phyloP scores from a whole-genome alignment of 2,113 vertebrate species.

The Odontophorus gujanensis region DNA sequence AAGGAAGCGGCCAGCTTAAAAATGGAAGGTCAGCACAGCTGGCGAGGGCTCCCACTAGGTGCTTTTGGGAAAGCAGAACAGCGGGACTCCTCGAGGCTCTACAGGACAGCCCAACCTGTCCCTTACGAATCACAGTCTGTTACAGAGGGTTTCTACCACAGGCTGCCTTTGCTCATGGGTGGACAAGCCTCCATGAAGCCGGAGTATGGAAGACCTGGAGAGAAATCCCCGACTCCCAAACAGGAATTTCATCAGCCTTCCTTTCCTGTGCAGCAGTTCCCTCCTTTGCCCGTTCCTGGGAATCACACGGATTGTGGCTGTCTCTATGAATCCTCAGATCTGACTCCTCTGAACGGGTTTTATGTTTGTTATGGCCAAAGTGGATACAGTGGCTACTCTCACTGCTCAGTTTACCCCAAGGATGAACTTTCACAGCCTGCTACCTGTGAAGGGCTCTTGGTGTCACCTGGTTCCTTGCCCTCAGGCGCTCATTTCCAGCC shows the following conservation, averaged over 20 bases:
- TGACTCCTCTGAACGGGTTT: conserved; percentile 74
- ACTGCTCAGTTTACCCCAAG: conserved; percentile 84
- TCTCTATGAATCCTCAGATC: conserved; percentile 74
- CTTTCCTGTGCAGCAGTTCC: conserved; percentile 81
- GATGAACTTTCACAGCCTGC: conserved; percentile 76
- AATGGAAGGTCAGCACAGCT: conserved; percentile 59
- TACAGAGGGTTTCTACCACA: conserved; percentile 87
- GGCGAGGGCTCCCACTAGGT: conserved; percentile 62
- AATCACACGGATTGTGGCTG: conserved; percentile 80
- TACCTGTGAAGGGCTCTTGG: conserved; percentile 85
- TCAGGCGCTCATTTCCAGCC: conserved; percentile 84
- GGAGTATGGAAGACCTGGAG: conserved; percentile 82
- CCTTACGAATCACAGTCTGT: conserved; percentile 81
- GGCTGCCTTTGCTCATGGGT: conserved; percentile 91
- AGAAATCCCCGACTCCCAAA: conserved; percentile 88
- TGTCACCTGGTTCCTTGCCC: conserved; percentile 81
- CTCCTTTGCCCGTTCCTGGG: conserved; percentile 82
- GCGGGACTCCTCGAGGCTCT: conserved; percentile 57
- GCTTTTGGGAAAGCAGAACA: conserved; percentile 53
- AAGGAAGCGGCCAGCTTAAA: conserved; percentile 81
- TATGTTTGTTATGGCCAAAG: conserved; percentile 83
- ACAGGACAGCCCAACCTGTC: conserved; percentile 5
- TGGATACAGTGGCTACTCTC: conserved; percentile 76
- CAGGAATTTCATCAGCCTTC: conserved; percentile 89
- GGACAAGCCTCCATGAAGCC: conserved; percentile 86